These are phyloP conservation scores for Chrysolina haemoptera DNA, from an alignment of 2,888 invertebrate species.

Conservation along the genomic window DNA sequence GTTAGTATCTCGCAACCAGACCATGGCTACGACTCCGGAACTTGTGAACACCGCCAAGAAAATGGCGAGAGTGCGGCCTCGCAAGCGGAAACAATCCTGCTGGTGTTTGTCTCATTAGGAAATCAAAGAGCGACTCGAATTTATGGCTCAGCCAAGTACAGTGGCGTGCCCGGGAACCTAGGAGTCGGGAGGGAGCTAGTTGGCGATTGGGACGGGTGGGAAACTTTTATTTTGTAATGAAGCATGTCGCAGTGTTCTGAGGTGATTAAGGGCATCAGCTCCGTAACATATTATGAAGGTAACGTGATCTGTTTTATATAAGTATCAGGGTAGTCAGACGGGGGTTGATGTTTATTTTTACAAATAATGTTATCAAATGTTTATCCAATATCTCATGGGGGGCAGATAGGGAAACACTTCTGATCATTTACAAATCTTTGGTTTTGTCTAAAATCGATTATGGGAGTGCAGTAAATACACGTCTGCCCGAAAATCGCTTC, in stretches of 20 bases:
- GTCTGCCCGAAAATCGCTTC: too few species aligned
- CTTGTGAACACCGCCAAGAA: constrained; percentile 60
- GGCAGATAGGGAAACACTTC: too few species aligned
- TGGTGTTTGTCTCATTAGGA: constrained; percentile 66
- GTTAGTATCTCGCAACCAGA: constrained; percentile 45
- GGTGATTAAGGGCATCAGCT: too few species aligned
- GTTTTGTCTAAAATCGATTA: too few species aligned
- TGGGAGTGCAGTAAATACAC: too few species aligned
- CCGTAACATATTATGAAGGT: too few species aligned
- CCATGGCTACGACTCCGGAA: constrained; percentile 46
- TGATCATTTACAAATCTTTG: too few species aligned
- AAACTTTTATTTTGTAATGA: neutral
- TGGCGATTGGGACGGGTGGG: neutral
- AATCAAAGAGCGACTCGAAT: constrained; percentile 65
- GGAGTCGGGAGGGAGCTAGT: neutral
- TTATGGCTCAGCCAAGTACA: constrained; percentile 61
- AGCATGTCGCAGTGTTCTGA: neutral
- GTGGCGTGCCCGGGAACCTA: constrained; percentile 10
- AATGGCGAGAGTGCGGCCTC: constrained; percentile 54
- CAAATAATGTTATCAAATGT: too few species aligned
- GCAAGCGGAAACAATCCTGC: constrained; percentile 63
- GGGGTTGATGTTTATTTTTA: neutral
- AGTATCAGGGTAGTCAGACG: too few species aligned
- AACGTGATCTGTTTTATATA: too few species aligned
- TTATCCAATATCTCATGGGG: too few species aligned